Base-by-base conservation (phyloP, 1,140 invertebrate species). In the Penaeus indicus region DNA sequence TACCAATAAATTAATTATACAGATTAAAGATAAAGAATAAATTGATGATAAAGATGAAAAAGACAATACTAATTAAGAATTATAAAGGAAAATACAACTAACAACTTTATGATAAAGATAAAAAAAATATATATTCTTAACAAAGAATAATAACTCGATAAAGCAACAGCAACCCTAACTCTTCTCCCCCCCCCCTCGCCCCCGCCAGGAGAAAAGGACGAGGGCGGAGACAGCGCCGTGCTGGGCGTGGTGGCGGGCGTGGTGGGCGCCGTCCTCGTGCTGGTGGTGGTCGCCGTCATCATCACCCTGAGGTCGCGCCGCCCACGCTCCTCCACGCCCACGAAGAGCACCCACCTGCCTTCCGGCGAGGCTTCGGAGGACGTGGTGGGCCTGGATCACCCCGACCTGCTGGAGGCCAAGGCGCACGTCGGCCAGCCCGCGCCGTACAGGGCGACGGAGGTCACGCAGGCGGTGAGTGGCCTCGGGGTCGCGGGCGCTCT, bases 381-480 rank as follows among this genome's bases (percentile, higher is more conserved):
- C 16, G 78, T 82, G 1, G 67, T 64, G 13, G 75, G 67, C 4
- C 61, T 88, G 60, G 87, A 88, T 22, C 87, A 88, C 54, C 87
- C 87, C 0, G 87, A 88, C 69, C 87, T 88, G 1, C 61, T 88
- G 25, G 87, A 88, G 61, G 81, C 47, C 10, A 82, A 88, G 81
- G 60, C 72, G 10, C 87, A 84, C 32, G 87, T 79, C 1, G 60
- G 42, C 4, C 32, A 81, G 13, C 38, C 87, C 11, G 80, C 60
- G 8, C 54, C 61, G 13, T 88, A 84, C 38, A 67, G 87, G 27
- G 27, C 81, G 18, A n/a, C 87, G 4, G 87, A 88, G 82, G 87
- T 88, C 25, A 88, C 87, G 27, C 87, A 88, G 42, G 87, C 87
- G 87, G 87, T 88, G 42, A 88, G 87, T 83, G 21, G 18, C 19